Conservation (phyloP, 2,113 vertebrate species). For the Hydrochoerus hydrochaeris region DNA sequence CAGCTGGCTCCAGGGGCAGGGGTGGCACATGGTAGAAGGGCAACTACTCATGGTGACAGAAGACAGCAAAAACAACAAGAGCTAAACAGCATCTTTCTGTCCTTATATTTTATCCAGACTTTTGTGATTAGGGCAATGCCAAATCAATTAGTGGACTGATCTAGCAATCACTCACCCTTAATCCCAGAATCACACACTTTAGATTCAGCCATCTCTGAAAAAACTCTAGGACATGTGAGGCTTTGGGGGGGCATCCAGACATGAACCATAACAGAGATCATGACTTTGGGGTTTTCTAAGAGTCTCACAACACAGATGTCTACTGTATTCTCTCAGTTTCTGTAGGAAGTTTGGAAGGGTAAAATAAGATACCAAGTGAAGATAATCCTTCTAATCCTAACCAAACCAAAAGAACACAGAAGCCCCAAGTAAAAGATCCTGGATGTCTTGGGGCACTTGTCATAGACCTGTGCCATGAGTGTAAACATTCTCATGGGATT, state of each 20-base stretch:
- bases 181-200: not conserved
- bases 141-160: not conserved
- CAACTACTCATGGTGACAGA: not conserved
- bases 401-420: not conserved
- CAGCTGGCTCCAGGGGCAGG: not conserved
- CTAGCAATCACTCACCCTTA: not conserved
- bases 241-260: not conserved
- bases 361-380: not conserved
- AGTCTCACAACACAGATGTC: not conserved
- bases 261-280: not conserved
- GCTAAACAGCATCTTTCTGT: not conserved
- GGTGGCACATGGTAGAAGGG: not conserved
- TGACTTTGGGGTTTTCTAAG: not conserved
- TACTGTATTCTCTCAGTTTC: not conserved
- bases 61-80: not conserved
- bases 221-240: not conserved
- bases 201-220: not conserved
- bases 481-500: not conserved
- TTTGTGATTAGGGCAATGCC: not conserved
- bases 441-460: not conserved
- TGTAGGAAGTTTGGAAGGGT: not conserved
- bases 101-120: not conserved
- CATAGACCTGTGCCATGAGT: accelerated
- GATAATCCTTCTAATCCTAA: not conserved
- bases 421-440: not conserved